Evolutionary conservation across 2,888 invertebrate genomes (phyloP), one percentile per base, ranked within the genome.

Genomic region (Himalopsyche tibetana): DNA sequence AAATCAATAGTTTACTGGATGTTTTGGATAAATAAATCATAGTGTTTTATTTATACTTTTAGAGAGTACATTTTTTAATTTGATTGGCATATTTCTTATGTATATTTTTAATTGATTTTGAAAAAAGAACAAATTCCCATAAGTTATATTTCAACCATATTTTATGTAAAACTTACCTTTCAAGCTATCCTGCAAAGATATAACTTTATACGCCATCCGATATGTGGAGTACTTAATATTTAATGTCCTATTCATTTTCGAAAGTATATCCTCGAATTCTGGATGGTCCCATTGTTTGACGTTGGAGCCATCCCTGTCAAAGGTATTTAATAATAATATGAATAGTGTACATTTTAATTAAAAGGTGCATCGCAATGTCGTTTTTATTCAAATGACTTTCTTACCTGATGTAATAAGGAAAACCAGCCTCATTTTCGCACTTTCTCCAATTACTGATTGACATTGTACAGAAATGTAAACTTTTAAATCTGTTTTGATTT

Each of bases 161-260:
- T 83, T 82, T 83, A 74, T 17, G 40, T 28, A 80, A 69, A 42
- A n/a, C 36, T 84, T 92, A 97, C 97, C 95, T 91, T 94, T 93
- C 55, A 97, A 92, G 89, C 94, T 92, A 89, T 93, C 94, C 90
- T 95, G 95, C 82, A 96, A 90, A 85, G 94, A 92, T 88, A 94
- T 91, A 89, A 95, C 92, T 92, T 97, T 97, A 88, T 95, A 94
- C 19, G 97, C 96, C 87, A 96, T 94, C 89, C 96, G 94, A 90
- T 97, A 97, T 4, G 95, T 95, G 88, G 95, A 95, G 91, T 96
- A 97, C 90, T 95, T 95, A 87, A 97, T 95, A 82, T 93, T 94
- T 90, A 96, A 95, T 89, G 94, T 95, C 86, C 94, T 94, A 89
- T 95, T 93, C 42, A 96, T 90, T 69, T 92, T 91, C 88, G 93